phyloP scores from a whole-genome alignment of 2,797 vertebrate genomes.

The Alfaro cultratus region DNA sequence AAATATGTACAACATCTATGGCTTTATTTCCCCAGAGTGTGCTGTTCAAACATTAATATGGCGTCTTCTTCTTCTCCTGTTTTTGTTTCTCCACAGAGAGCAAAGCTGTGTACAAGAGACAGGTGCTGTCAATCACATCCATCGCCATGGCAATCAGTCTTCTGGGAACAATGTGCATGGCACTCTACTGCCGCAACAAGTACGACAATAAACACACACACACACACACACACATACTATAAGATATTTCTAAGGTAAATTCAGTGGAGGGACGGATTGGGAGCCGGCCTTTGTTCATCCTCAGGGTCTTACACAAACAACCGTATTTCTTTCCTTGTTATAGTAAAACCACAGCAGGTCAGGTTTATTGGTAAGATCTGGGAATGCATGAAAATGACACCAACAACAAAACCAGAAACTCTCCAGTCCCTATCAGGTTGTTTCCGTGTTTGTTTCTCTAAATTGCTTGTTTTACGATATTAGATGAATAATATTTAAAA shows the following conservation, averaged over 20 bases:
- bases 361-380: slow-evolving; percentile 7
- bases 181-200: slow-evolving; percentile 98
- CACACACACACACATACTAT: background rate
- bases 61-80: slow-evolving; percentile 15
- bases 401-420: background rate
- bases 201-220: slow-evolving; percentile 65
- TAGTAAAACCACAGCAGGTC: background rate
- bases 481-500: background rate
- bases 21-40: slow-evolving; percentile 25
- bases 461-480: background rate
- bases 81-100: slow-evolving; percentile 76
- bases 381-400: background rate
- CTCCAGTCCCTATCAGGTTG: background rate
- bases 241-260: background rate
- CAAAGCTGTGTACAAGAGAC: slow-evolving; percentile 84
- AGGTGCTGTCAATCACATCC: slow-evolving; percentile 91
- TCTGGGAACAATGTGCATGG: slow-evolving; percentile 92
- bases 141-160: slow-evolving; percentile 95
- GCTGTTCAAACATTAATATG: slow-evolving; percentile 48
- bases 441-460: background rate
- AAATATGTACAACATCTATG: slow-evolving; percentile 24
- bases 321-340: slow-evolving; percentile 2
- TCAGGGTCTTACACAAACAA: background rate
- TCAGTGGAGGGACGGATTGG: background rate
- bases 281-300: fast-evolving